Evolutionary conservation across 2,113 vertebrate genomes (phyloP), one percentile per base, ranked within the genome.

Genomic region (Bungarus multicinctus): DNA sequence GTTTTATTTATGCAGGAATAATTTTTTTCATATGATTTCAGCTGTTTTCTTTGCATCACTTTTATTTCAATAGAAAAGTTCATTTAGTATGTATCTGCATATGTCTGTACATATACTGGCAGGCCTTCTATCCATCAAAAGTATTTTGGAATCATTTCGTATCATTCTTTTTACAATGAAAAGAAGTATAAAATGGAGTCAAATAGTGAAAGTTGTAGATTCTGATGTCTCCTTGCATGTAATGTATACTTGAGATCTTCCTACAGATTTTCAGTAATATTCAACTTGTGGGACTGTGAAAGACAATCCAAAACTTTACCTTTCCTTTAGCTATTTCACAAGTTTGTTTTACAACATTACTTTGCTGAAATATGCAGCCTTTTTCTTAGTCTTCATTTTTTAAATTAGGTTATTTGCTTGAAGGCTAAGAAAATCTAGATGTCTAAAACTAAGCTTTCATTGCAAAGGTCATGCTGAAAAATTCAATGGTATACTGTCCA

Each of bases 1-100:
- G 93, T 74, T 91, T 85, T 90, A 25, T 93, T 87, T 25, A 92
- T 54, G 20, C 92, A 85, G 95, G 95, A 95, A 94, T 39, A 91
- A 91, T 30, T 88, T 12, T 52, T 54, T 1, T 43, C 52, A 93
- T 87, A 87, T 60, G 5, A 52, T n/a, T 4, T 43, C 88, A 18
- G 81, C 10, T 58, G 69, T 39, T 2, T 52, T 95, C 27, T 47
- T 96, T 92, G 52, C 60, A 30, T 94, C 6, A 11, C 5, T 92
- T 69, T 53, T 27, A 16, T 88, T 47, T 74, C 25, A 55, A 43
- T 60, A n/a, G 88, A 64, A 74, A 5, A 34, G 11, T 81, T 74
- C 23, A 22, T 89, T 18, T 89, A 52, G 18, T 30, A n/a, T 57
- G 6, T 60, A 45, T 23, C 81, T 87, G 16, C 9, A 47, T 87